Evolutionary conservation across 2,888 invertebrate species (phyloP).

Genomic region (Falcaria lacertinaria): DNA sequence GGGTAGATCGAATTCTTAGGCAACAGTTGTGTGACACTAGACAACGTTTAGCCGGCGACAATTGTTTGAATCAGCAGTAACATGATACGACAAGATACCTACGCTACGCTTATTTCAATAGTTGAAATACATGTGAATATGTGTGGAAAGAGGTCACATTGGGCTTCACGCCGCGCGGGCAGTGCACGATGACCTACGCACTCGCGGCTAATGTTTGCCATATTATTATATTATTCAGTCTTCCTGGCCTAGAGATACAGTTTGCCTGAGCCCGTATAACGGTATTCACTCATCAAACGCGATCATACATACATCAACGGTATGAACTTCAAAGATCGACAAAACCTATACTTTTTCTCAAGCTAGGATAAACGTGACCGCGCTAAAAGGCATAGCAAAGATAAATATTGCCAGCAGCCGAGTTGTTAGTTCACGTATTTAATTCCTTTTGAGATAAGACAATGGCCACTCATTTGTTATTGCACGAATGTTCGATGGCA

Average conservation of each 20-base stretch:
- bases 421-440: conserved; percentile 29
- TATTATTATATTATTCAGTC: too few species aligned
- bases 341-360: too few species aligned
- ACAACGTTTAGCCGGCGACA: neutral
- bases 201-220: conserved; percentile 10
- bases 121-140: conserved; percentile 10
- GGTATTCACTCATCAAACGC: too few species aligned
- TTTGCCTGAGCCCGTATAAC: too few species aligned
- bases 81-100: neutral
- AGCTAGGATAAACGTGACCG: too few species aligned
- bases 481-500: conserved; percentile 46
- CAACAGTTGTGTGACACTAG: neutral
- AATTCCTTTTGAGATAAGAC: conserved; percentile 54
- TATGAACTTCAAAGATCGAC: too few species aligned
- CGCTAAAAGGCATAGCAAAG: neutral
- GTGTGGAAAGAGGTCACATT: conserved; percentile 29
- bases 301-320: neutral
- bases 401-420: conserved; percentile 21
- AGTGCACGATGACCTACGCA: conserved; percentile 46
- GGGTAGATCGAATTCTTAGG: neutral
- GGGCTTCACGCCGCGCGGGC: conserved; percentile 9
- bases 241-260: too few species aligned
- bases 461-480: conserved; percentile 46
- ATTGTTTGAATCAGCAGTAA: conserved; percentile 2
- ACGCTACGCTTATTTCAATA: conserved; percentile 3